phyloP scores from a whole-genome alignment of 2,888 invertebrate genomes.

The Dicyrtomina minuta region DNA sequence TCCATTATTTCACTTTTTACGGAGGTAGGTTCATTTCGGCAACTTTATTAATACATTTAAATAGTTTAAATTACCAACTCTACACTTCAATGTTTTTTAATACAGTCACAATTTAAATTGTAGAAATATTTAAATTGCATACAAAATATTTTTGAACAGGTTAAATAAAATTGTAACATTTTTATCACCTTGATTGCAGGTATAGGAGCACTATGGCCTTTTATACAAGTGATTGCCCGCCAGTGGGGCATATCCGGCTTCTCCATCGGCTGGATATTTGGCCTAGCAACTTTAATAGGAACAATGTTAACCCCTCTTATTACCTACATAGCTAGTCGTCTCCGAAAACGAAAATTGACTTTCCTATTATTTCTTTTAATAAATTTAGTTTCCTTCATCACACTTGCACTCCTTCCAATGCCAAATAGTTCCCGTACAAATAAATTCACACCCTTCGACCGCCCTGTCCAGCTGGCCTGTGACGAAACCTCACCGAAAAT shows the following conservation, averaged over 20 bases:
- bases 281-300: neutral
- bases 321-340: neutral
- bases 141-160: too few relatives aligned
- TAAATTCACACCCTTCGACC: neutral
- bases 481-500: slow-evolving; percentile 4
- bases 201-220: slow-evolving; percentile 28
- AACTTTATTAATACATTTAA: too few relatives aligned
- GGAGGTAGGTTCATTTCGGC: slow-evolving; percentile 24
- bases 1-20: slow-evolving; percentile 19
- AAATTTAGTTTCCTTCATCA: neutral
- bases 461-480: slow-evolving; percentile 12
- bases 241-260: slow-evolving; percentile 2
- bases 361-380: neutral
- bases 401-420: slow-evolving; percentile 2
- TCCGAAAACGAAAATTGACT: neutral
- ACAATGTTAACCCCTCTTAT: neutral
- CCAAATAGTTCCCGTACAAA: neutral
- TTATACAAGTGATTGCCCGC: slow-evolving; percentile 16
- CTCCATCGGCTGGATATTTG: neutral
- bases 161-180: too few relatives aligned
- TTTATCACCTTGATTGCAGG: too few relatives aligned
- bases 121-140: too few relatives aligned
- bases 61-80: too few relatives aligned
- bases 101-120: too few relatives aligned
- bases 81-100: too few relatives aligned